Base-by-base conservation (phyloP, 2,888 invertebrate genomes). In the Lithophane ornitopus region DNA sequence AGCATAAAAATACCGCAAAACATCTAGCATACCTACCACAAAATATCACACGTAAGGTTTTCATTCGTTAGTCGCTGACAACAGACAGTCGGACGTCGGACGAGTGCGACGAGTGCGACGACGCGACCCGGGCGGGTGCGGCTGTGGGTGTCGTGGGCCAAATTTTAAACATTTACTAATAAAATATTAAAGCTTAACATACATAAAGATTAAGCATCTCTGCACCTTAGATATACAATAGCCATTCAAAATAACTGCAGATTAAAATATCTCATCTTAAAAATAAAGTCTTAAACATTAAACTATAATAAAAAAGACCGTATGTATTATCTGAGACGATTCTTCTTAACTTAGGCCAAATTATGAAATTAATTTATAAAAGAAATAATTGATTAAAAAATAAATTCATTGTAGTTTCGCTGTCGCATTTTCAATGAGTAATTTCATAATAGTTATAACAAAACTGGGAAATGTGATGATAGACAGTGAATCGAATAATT, bases 121-220 rank as follows among this genome's bases (percentile, higher is more conserved):
- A 56, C 69, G 87, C 87, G 85, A 81, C 85, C 84, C 87, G 90
- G 89, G 90, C 89, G 90, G 88, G 92, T 65, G 89, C 90, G 91
- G 90, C 89, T 87, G 92, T 84, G 89, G 90, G 81, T 87, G 92
- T 92, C 92, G 89, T 89, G 94, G 95, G 95, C 94, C 94, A 91
- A 94, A 93, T 94, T 93, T 94, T 95, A 95, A 95, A 96, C 95
- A 96, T 96, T 96, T 94, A 96, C 95, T 96, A 96, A 96, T 96
- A 96, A 96, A 96, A 96, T 96, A 96, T 96, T 96, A 96, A 96
- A 96, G 96, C 96, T 96, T 96, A 96, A 96, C 96, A 96, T 96
- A 96, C 95, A 96, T 96, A 96, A 96, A 96, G 96, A 96, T 95
- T 96, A 96, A 96, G 96, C 96, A 96, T 96, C 93, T 96, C 96